A percentile compares a stretch with the other conserved stretches of the same genome.
phyloP scores from a whole-genome alignment of 2,113 vertebrate species.

The Anser cygnoides region DNA sequence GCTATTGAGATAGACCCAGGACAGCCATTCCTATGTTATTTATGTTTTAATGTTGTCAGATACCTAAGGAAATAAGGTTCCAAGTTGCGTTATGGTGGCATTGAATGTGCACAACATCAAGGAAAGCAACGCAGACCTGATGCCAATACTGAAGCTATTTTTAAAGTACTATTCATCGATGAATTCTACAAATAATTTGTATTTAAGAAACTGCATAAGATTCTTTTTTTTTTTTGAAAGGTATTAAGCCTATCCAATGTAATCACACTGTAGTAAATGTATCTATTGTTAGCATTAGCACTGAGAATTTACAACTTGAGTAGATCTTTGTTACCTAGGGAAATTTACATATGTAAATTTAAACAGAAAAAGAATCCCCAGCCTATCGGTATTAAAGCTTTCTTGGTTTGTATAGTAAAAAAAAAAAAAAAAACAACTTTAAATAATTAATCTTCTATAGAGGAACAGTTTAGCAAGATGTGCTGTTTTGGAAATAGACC shows the following conservation, averaged over 20 bases:
- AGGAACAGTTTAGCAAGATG: background rate
- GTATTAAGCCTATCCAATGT: background rate
- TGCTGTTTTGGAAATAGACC: conserved; percentile 13
- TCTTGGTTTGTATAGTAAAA: background rate
- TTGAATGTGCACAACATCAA: background rate
- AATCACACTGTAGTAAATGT: background rate
- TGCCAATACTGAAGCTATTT: background rate
- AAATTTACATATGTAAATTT: conserved; percentile 46
- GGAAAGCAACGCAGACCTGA: background rate
- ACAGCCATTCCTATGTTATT: background rate
- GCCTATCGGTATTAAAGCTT: background rate
- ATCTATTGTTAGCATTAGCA: conserved; percentile 22
- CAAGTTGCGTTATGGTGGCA: background rate
- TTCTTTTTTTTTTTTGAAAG: background rate
- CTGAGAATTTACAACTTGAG: conserved; percentile 13
- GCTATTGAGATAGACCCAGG: background rate
- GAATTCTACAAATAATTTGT: background rate
- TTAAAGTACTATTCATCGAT: background rate
- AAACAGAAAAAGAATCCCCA: background rate
- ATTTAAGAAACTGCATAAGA: background rate
- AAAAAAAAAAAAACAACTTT: background rate
- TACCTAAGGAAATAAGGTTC: background rate
- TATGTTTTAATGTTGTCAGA: background rate
- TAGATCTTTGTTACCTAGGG: conserved; percentile 37
- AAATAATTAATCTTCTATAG: conserved; percentile 34